Conservation (phyloP, 2,113 vertebrate species). For the Pyxicephalus adspersus region DNA sequence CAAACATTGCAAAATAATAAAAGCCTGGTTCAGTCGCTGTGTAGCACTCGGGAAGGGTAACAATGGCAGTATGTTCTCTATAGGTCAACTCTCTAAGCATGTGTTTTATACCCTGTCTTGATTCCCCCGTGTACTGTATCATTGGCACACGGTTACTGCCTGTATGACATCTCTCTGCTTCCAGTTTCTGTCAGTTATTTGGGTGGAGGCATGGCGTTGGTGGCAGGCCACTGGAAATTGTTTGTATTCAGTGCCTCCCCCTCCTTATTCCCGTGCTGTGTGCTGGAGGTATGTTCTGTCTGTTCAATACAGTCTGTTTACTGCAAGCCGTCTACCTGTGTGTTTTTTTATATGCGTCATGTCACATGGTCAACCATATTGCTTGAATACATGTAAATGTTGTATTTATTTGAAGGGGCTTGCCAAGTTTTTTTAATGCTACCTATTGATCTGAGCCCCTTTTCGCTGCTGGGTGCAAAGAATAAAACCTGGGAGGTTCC, state of each 20-base stretch:
- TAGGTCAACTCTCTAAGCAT: not conserved
- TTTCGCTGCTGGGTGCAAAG: too few species aligned
- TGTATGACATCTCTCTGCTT: conserved; percentile 15
- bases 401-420: too few species aligned
- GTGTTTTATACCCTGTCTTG: not conserved
- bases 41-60: not conserved
- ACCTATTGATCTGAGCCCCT: too few species aligned
- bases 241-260: conserved; percentile 23
- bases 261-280: not conserved
- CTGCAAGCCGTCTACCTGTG: conserved; percentile 19
- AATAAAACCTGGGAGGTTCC: too few species aligned
- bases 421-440: too few species aligned
- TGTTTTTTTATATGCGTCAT: not conserved
- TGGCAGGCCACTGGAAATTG: conserved; percentile 52
- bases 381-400: too few species aligned
- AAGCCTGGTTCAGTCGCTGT: not conserved
- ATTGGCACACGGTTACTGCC: conserved; percentile 16
- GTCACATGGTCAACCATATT: not conserved
- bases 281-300: conserved; percentile 24
- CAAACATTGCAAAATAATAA: not conserved
- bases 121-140: conserved; percentile 9
- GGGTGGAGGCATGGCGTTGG: conserved; percentile 38
- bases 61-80: not conserved
- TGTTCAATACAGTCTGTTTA: conserved; percentile 49
- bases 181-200: conserved; percentile 22